Conservation (phyloP, 2,113 vertebrate species). For the Gorilla gorilla region DNA sequence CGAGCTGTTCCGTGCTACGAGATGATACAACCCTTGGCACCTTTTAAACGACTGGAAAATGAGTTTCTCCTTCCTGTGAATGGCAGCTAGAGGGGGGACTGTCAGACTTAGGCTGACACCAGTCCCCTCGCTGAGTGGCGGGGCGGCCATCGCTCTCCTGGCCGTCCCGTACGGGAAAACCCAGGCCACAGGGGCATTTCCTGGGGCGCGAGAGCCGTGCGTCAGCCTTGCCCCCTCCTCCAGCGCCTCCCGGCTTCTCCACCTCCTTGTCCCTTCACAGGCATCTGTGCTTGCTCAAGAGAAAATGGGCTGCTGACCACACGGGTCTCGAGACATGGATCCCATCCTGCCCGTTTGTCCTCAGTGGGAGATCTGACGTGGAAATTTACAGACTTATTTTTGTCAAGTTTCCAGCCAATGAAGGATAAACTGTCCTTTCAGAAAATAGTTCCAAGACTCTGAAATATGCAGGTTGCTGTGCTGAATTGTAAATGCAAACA, state of each 20-base stretch:
- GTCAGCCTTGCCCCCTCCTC: rapidly evolving
- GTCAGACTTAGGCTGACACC: neutral
- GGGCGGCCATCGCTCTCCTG: rapidly evolving
- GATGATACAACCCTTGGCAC: neutral
- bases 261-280: rapidly evolving
- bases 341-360: rapidly evolving
- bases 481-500: constrained; percentile 78
- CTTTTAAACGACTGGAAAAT: neutral
- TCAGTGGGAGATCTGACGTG: neutral
- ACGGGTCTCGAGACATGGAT: neutral
- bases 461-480: constrained; percentile 73
- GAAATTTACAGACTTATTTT: constrained; percentile 20
- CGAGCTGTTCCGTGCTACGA: neutral
- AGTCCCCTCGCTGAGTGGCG: neutral
- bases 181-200: neutral
- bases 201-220: neutral
- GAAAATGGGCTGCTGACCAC: neutral
- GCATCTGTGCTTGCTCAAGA: neutral
- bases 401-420: neutral
- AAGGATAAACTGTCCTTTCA: constrained; percentile 61
- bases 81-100: neutral
- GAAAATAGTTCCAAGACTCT: constrained; percentile 51
- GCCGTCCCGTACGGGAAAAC: neutral
- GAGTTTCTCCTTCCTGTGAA: neutral
- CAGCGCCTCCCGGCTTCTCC: neutral